Evolutionary conservation across 2,113 vertebrate species (phyloP).

Genomic region (Crotalus tigris): DNA sequence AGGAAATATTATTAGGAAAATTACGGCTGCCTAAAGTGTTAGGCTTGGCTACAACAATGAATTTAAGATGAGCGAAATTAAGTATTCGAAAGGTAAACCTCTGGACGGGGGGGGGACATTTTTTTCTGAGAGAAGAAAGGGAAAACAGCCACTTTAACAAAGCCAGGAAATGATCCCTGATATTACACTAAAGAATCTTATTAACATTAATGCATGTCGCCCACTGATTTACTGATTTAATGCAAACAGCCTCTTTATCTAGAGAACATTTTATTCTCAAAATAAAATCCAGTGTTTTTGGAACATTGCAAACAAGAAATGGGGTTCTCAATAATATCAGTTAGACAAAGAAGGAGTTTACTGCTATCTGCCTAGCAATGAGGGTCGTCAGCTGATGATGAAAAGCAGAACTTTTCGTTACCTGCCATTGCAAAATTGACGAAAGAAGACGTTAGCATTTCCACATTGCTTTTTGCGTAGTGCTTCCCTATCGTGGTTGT

Average conservation of each 20-base stretch:
- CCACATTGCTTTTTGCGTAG: slow-evolving; percentile 45
- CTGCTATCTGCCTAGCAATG: slow-evolving; percentile 49
- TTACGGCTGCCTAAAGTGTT: neutral
- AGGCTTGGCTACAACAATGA: slow-evolving; percentile 19
- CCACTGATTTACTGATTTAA: slow-evolving; percentile 68
- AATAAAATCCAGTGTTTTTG: slow-evolving; percentile 40
- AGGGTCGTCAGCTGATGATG: slow-evolving; percentile 17
- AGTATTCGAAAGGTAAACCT: slow-evolving; percentile 53
- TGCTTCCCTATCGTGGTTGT: slow-evolving; percentile 26
- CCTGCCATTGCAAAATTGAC: neutral
- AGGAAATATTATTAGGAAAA: neutral
- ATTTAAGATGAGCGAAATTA: slow-evolving; percentile 57
- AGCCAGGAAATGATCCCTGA: slow-evolving; percentile 38
- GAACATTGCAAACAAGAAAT: slow-evolving; percentile 50
- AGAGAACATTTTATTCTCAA: slow-evolving; percentile 64
- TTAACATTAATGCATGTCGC: slow-evolving; percentile 63
- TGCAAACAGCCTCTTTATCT: slow-evolving; percentile 43
- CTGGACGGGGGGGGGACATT: neutral
- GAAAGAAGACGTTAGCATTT: slow-evolving; percentile 41
- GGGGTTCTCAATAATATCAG: slow-evolving; percentile 61
- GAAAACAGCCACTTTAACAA: slow-evolving; percentile 15
- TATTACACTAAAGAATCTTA: slow-evolving; percentile 44
- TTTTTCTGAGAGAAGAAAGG: slow-evolving; percentile 34
- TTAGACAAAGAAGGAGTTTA: slow-evolving; percentile 51
- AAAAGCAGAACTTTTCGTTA: slow-evolving; percentile 6